These are phyloP conservation scores for Thysanoteuthis rhombus DNA, from an alignment of 2,888 invertebrate species.

Conservation along the genomic window DNA sequence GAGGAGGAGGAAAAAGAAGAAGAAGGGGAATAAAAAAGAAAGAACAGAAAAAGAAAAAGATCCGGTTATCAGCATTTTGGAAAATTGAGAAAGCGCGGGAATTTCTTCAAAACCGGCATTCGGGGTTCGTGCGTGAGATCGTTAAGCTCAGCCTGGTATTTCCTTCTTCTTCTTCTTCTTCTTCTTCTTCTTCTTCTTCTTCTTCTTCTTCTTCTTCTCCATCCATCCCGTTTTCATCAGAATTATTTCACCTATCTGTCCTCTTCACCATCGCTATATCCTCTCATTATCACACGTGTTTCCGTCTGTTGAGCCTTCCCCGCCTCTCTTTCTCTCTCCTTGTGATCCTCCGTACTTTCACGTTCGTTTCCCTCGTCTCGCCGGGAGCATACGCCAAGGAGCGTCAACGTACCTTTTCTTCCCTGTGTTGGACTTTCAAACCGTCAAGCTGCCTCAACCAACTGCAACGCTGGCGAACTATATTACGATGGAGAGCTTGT, in stretches of 20 bases:
- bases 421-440: background rate
- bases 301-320: background rate
- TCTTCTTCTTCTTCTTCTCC: background rate
- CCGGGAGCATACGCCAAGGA: background rate
- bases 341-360: background rate
- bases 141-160: background rate
- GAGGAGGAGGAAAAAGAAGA: background rate
- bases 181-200: no score
- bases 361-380: background rate
- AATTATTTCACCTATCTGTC: background rate
- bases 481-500: constrained; percentile 15
- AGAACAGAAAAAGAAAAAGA: background rate
- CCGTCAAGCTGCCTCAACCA: background rate
- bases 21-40: background rate
- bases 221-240: background rate
- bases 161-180: no score
- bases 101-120: background rate
- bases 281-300: no score
- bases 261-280: no score
- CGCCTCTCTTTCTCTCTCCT: background rate
- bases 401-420: no score
- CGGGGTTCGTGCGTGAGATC: background rate
- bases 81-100: background rate
- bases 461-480: background rate
- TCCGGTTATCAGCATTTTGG: background rate